Evolutionary conservation across 2,113 vertebrate genomes (phyloP), one percentile per base, ranked within the genome.

Genomic region (Opisthocomus hoazin): DNA sequence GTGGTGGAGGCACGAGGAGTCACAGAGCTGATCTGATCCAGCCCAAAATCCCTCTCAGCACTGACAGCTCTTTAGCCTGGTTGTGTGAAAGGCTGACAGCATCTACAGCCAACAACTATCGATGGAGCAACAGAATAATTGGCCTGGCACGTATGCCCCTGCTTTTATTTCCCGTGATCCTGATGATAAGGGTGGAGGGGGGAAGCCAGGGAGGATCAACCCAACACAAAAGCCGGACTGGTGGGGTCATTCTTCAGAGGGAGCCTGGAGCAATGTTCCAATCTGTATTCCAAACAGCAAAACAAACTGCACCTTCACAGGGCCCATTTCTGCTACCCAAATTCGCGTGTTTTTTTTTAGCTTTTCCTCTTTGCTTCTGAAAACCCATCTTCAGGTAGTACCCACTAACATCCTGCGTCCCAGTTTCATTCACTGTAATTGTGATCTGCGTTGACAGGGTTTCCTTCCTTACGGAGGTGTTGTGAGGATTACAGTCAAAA

Each of bases 221-320:
- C 9, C 60, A 54, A 74, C 18, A 34, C 22, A 32, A 54, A 54
- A 81, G 51, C 23, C 76, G 19, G 68, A 54, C 64, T 63, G 39
- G 75, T 5, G 16, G 14, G 18, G 29, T 50, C 3, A 0, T 70
- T 43, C 46, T 63, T 77, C 43, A 70, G 41, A 53, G 60, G 0
- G 2, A 63, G 26, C 29, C 58, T 36, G n/a, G 11, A 81, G 68
- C 15, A 48, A 58, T 0, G 0, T 8, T 58, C 58, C 86, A 86
- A 88, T 54, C 50, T 0, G 0, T 12, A 74, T 4, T 18, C 26
- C 68, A 50, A 81, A 63, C 0, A 10, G 43, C 5, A 84, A 41
- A 81, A 50, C 10, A 45, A 79, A 93, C 70, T 21, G 60, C 32
- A 70, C 11, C 63, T 53, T 74, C 76, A 46, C 14, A 19, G 21